phyloP scores from a whole-genome alignment of 2,113 vertebrate genomes.

The Tauraco erythrolophus region DNA sequence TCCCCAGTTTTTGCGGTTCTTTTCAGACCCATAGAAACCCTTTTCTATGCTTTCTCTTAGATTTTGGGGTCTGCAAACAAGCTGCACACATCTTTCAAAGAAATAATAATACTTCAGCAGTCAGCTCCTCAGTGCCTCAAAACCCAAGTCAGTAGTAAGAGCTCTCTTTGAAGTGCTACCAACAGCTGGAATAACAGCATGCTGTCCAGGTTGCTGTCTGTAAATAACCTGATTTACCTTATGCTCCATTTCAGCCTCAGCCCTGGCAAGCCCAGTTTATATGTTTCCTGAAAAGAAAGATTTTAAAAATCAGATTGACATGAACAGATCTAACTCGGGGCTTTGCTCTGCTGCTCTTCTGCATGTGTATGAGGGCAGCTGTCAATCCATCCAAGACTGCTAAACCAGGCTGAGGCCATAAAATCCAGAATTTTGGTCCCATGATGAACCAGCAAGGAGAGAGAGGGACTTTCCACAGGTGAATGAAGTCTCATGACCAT shows the following conservation, averaged over 20 bases:
- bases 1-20: neutral
- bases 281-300: neutral
- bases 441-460: neutral
- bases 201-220: neutral
- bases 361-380: neutral
- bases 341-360: neutral
- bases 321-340: neutral
- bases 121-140: neutral
- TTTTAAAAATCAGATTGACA: neutral
- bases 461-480: neutral
- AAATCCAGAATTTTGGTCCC: neutral
- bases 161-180: slow-evolving; percentile 1
- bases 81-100: neutral
- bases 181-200: slow-evolving; percentile 15
- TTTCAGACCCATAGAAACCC: neutral
- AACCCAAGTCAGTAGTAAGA: neutral
- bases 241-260: neutral
- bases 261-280: neutral
- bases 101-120: neutral
- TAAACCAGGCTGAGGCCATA: neutral
- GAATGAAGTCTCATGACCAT: neutral
- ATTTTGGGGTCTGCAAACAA: neutral
- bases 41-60: neutral
- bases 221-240: neutral
- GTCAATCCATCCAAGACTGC: neutral